These are phyloP conservation scores for Palythoa caribaeorum DNA, from an alignment of 92 coral and sea anemone genomes.

Conservation along the genomic window DNA sequence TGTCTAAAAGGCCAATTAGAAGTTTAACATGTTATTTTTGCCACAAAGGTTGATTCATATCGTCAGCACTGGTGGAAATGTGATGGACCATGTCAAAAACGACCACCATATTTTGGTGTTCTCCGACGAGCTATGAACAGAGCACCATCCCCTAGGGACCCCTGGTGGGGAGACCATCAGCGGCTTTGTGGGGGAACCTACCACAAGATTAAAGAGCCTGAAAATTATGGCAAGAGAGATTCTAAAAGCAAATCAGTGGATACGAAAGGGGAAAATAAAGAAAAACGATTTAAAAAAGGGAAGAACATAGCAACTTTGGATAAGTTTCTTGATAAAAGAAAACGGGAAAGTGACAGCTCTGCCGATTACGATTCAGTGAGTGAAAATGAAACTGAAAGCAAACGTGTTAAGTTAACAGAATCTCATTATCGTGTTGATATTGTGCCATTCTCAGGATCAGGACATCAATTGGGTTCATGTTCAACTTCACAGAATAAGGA, in stretches of 20 bases:
- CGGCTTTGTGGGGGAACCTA: slow-evolving; percentile 94
- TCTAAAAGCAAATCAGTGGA: slow-evolving; percentile 48
- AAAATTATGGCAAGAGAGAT: slow-evolving; percentile 88
- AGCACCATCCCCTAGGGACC: slow-evolving; percentile 93
- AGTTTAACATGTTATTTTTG: not conserved
- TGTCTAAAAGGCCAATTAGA: not conserved
- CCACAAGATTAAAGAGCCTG: slow-evolving; percentile 93
- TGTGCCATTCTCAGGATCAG: slow-evolving; percentile 82
- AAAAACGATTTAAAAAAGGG: slow-evolving; percentile 30
- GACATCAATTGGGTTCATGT: slow-evolving; percentile 72
- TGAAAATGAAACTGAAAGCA: slow-evolving; percentile 21
- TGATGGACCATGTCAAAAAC: slow-evolving; percentile 92
- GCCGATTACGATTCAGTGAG: not conserved
- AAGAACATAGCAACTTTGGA: slow-evolving; percentile 46
- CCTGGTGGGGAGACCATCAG: slow-evolving; percentile 99
- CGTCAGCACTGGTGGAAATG: slow-evolving; percentile 99
- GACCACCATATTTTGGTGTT: slow-evolving; percentile 95
- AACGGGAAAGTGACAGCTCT: slow-evolving; percentile 32
- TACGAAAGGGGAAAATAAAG: slow-evolving; percentile 11
- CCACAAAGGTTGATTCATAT: slow-evolving; percentile 82
- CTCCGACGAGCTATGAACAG: slow-evolving; percentile 96
- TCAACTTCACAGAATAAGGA: slow-evolving; percentile 3
- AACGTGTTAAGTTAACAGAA: slow-evolving; percentile 28
- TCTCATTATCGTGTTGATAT: slow-evolving; percentile 31
- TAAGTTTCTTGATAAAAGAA: slow-evolving; percentile 36